phyloP scores from a whole-genome alignment of 2,113 vertebrate species.

The Entomyzon cyanotis region DNA sequence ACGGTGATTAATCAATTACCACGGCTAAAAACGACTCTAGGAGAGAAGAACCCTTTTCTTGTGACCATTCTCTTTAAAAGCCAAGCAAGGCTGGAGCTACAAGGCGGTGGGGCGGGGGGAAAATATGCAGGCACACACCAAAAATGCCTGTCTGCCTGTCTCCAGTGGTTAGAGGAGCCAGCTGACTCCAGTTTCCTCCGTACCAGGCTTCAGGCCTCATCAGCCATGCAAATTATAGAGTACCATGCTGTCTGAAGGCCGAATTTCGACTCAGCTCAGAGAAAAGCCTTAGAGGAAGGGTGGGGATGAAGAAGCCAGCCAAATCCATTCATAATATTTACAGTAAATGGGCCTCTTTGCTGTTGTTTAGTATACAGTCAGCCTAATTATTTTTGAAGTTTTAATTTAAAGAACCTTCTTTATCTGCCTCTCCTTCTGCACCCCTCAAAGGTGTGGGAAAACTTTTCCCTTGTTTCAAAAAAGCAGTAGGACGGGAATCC shows the following conservation, averaged over 20 bases:
- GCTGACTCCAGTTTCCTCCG: constrained; percentile 74
- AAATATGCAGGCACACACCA: constrained; percentile 60
- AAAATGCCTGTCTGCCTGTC: constrained; percentile 72
- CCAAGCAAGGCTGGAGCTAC: constrained; percentile 9
- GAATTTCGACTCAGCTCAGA: constrained; percentile 68
- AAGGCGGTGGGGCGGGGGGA: background rate
- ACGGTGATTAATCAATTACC: constrained; percentile 57
- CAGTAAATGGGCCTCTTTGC: constrained; percentile 77
- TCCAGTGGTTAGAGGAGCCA: constrained; percentile 70
- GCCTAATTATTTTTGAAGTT: constrained; percentile 70
- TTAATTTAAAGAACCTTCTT: constrained; percentile 33
- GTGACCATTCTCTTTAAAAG: constrained; percentile 30
- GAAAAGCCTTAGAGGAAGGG: constrained; percentile 79
- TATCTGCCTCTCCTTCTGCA: constrained; percentile 4
- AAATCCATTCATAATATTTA: constrained; percentile 83
- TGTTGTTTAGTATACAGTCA: constrained; percentile 68
- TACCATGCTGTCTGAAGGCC: constrained; percentile 69
- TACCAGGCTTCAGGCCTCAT: constrained; percentile 71
- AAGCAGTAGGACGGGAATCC: constrained; percentile 36
- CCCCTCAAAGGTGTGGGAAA: constrained; percentile 45
- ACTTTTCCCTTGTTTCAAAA: constrained; percentile 8
- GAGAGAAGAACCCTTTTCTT: background rate
- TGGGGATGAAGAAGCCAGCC: constrained; percentile 71
- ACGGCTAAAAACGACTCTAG: background rate
- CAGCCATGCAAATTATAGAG: constrained; percentile 85